Base-by-base conservation (phyloP, 2,113 vertebrate species). In the Tenrec ecaudatus region DNA sequence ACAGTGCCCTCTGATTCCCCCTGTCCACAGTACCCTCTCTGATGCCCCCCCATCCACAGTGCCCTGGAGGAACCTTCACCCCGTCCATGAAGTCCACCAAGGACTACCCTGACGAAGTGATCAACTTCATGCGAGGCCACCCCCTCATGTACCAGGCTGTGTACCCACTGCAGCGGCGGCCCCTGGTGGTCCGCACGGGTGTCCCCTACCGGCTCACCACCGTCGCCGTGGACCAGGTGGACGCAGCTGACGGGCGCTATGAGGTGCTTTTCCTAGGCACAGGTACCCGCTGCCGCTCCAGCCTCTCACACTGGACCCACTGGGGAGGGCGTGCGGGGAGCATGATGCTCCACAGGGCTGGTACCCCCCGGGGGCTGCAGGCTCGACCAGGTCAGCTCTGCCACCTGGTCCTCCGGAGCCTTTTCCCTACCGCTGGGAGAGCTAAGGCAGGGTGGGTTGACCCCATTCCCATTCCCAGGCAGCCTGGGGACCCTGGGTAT, bases 241-340 rank as follows among this genome's bases (percentile, higher is more conserved):
- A 99, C 0, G 99, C 99, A 23, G 99, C 99, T 6, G 99, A 99
- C 0, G 99, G 99, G 94, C 99, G 98, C 98, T 99, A 99, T 96
- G 99, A 99, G 98, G 99, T 99, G 98, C 99, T 99, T 96, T 99
- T 99, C 98, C 98, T 99, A 97, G 99, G 99, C 97, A 99, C 99
- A 99, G 99, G 99, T 99, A 98, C 98, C 98, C 98, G 96, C 93
- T 95, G 97, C 97, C 97, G 98, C 95, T 89, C 97, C 79, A 2
- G 96, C 69, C 94, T 92, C 92, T 92, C 57, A 62, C 20, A 0
- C 62, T 47, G 95, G 96, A 94, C 90, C 88, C 91, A 0, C 80
- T 29, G 95, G 97, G 94, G 60, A 83, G 83, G 94, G 75, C 86
- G 80, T 25, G 95, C 96, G 93, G 60, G 86, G 83, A 93, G 75